Evolutionary conservation across 2,797 vertebrate species (phyloP), one percentile per base, ranked within the genome.

Genomic region (Erethizon dorsatum): DNA sequence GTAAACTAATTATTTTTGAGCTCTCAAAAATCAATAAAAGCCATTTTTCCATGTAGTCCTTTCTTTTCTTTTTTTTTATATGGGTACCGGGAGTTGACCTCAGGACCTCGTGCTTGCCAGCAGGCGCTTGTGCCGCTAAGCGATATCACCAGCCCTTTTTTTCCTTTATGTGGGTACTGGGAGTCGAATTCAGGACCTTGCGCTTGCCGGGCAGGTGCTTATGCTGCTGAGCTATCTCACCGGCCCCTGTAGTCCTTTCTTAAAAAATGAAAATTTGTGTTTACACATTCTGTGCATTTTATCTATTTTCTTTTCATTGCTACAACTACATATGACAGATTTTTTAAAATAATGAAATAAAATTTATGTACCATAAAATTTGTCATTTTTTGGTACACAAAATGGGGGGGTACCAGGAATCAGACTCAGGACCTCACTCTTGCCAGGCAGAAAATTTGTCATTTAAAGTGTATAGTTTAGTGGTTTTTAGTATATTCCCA

Each of bases 301-400:
- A 87, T 2, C 45, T n/a, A n/a, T 9, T 59, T 52, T 56, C 4
- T 92, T 91, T 61, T 37, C n/a, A 61, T 69, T 57, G n/a, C 26
- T 65, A 87, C 10, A 87, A 47, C 24, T 65, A 41, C 86, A 33
- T 83, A n/a, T 87, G 63, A 83, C 5, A 63, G 54, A 4, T 17
- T n/a, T 94, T 94, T 96, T 18, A 1, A 83, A 94, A 79, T 93
- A 57, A 8, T 11, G 18, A 87, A 83, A 56, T 69, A 45, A 69
- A 80, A 73, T 82, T 80, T 7, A 59, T 3, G 13, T 52, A 59
- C 5, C 33, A 83, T 71, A 88, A 63, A 57, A 75, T 47, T 65
- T 22, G 37, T 10, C 45, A 50, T 24, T 77, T 47, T 41, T 41
- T 41, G 37, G 37, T 41, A 41, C 37, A 41, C 37, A 41, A 41